phyloP scores from a whole-genome alignment of 2,888 invertebrate genomes.

The Myopa tessellatipennis region DNA sequence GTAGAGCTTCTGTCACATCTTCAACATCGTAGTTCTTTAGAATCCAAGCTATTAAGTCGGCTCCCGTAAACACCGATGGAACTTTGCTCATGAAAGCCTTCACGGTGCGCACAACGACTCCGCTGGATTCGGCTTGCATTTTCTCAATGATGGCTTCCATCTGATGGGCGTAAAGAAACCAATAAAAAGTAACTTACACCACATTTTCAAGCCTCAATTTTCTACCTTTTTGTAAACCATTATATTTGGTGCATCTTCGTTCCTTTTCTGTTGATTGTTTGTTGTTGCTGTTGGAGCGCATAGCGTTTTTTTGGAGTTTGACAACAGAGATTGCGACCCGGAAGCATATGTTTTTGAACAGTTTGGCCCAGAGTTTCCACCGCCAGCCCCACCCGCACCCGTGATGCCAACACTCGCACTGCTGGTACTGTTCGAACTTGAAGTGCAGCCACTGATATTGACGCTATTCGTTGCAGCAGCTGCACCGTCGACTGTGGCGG shows the following conservation, averaged over 20 bases:
- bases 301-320: background rate
- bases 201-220: background rate
- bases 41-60: constrained; percentile 95
- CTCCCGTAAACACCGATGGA: constrained; percentile 90
- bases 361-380: constrained; percentile 34
- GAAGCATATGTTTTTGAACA: constrained; percentile 27
- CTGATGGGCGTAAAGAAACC: constrained; percentile 69
- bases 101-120: constrained; percentile 96
- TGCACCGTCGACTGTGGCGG: constrained; percentile 16
- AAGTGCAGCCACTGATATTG: constrained; percentile 39
- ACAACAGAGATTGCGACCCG: constrained; percentile 21
- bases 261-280: constrained; percentile 57
- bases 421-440: constrained; percentile 47
- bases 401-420: constrained; percentile 48
- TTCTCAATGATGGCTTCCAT: constrained; percentile 95
- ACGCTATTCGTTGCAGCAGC: constrained; percentile 17
- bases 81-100: constrained; percentile 99
- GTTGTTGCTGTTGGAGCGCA: constrained; percentile 43
- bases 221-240: constrained; percentile 88
- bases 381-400: constrained; percentile 35
- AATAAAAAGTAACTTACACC: background rate
- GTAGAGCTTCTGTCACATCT: constrained; percentile 92
- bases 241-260: constrained; percentile 87
- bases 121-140: constrained; percentile 94
- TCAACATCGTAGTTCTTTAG: constrained; percentile 90